Conservation (phyloP, 2,888 invertebrate species). For the Lordiphosa andalusiaca region DNA sequence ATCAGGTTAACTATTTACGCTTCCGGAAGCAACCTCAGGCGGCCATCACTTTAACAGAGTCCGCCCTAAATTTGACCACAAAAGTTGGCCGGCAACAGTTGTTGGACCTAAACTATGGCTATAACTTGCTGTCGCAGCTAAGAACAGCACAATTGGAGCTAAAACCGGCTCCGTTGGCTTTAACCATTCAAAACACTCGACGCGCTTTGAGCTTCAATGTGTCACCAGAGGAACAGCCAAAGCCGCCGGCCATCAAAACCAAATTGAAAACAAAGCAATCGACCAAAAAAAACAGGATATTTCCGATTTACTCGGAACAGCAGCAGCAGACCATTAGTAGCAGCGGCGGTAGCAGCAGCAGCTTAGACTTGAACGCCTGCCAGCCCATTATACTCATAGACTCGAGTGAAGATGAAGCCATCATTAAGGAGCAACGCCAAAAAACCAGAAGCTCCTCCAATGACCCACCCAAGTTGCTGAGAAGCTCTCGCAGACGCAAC, state of each 20-base stretch:
- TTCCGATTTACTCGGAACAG: slow-evolving; percentile 47
- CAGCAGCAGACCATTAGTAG: slow-evolving; percentile 12
- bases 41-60: slow-evolving; percentile 49
- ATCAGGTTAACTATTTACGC: slow-evolving; percentile 73
- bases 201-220: slow-evolving; percentile 60
- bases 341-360: slow-evolving; percentile 13
- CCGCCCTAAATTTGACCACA: slow-evolving; percentile 31
- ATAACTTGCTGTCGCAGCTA: slow-evolving; percentile 65
- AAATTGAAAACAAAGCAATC: slow-evolving; percentile 6
- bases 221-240: slow-evolving; percentile 43
- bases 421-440: no score
- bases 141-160: slow-evolving; percentile 44
- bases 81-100: slow-evolving; percentile 13
- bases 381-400: slow-evolving; percentile 39
- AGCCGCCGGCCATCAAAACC: background rate
- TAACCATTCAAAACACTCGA: slow-evolving; percentile 14
- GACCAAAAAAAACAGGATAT: slow-evolving; percentile 21
- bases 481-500: background rate
- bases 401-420: no score
- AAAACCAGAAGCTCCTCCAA: no score
- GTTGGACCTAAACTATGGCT: slow-evolving; percentile 57
- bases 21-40: slow-evolving; percentile 45
- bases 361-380: slow-evolving; percentile 46
- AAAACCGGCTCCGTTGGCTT: slow-evolving; percentile 11
- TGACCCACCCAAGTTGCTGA: background rate